Conservation (phyloP, 2,113 vertebrate genomes). For the Trogon surrucura region DNA sequence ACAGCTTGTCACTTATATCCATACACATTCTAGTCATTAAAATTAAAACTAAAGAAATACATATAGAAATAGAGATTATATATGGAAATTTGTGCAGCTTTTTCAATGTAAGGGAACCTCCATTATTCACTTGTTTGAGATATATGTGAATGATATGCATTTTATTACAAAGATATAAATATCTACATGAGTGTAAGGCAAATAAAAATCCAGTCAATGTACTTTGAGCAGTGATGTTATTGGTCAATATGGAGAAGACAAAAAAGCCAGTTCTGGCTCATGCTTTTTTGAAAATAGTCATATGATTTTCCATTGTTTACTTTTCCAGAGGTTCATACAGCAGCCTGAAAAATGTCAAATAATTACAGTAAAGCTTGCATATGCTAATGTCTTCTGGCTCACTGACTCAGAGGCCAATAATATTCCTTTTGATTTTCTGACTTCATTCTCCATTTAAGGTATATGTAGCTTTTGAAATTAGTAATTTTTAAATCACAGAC, state of each 20-base stretch:
- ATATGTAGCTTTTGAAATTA: background rate
- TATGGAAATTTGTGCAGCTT: background rate
- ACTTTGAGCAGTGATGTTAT: background rate
- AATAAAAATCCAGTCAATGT: background rate
- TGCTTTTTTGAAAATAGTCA: background rate
- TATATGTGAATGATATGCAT: background rate
- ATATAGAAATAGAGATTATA: background rate
- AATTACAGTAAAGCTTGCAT: background rate
- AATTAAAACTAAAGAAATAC: background rate
- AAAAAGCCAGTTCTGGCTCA: background rate
- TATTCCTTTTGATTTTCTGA: background rate
- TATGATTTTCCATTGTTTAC: background rate
- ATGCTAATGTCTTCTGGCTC: background rate
- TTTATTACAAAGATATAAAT: background rate
- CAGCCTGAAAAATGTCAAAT: background rate
- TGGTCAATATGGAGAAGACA: background rate
- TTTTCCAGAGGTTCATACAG: conserved; percentile 19
- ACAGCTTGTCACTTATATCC: background rate
- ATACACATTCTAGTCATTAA: background rate
- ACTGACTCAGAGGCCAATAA: background rate
- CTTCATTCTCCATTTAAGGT: background rate
- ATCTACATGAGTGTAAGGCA: background rate
- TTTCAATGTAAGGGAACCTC: background rate
- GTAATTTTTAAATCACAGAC: background rate
- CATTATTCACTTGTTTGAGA: background rate